Base-by-base conservation (phyloP, 2,888 invertebrate genomes). In the Apamea crenata region DNA sequence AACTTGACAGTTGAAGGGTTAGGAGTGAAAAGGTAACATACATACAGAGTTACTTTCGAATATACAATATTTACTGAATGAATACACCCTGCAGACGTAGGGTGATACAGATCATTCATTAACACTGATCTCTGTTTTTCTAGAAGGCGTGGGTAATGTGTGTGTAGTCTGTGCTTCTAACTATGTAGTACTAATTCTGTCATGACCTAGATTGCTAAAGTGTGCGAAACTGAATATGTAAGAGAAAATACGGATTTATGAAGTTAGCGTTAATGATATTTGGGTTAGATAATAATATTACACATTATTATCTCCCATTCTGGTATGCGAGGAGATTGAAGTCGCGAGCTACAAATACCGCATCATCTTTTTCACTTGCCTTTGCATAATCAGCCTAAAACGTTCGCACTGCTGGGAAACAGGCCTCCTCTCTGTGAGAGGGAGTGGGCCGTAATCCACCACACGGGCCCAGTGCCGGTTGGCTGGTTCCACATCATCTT, bases 191-290 rank as follows among this genome's bases (percentile, higher is more conserved):
- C 47, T 74, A 66, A 74, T 74, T 69, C 63, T 47, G 6, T 18
- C 18, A 44, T 67, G 66, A 81, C 81, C 85, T 67, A 85, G 16
- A 81, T 82, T n/a, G 21, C 12, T 32, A 5, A 32, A 44, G 70
- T 56, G 47, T 36, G 47, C 25, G 32, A 77, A 77, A 65, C n/a
- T 53, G 65, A 44, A 59, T 44, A 32, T 53, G 25, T 47, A 14
- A 25, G 25, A 40, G 53, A 69, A 47, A 66, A 77, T 53, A 76
- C 63, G 53, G 29, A 59, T 70, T 56, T 32, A 80, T 59, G 53
- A 82, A 53, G 29, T 68, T 29, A 47, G 25, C 67, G 67, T 36
- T 32, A 4, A 61, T 68, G 32, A 63, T 69, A 82, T 74, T 70
- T 80, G 44, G 32, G 32, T 53, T 29, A 36, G 21, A 79, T 68